Evolutionary conservation across 2,888 invertebrate species (phyloP), one percentile per base, ranked within the genome.

Genomic region (Troides oblongomaculatus): DNA sequence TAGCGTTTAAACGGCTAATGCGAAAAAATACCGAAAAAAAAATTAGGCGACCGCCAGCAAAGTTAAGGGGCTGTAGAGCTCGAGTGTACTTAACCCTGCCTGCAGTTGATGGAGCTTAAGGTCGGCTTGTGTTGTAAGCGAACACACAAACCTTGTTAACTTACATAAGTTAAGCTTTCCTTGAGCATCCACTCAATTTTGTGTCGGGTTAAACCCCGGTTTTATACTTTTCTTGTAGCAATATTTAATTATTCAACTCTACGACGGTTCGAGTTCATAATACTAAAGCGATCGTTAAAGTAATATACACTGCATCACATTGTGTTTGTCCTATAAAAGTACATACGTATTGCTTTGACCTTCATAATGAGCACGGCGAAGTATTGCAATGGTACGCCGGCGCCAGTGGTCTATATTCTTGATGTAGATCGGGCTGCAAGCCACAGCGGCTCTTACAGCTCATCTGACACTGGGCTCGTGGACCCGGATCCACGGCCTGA

Each of bases 61-160:
- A 70, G 62, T 64, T 66, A 30, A 46, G 56, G 66, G 60, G 64
- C 46, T 64, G 59, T 56, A 64, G 63, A 63, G 59, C 59, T 64
- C 30, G 63, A 70, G 66, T 43, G 66, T 46, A 67, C 70, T 70
- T 67, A 63, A 70, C 46, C 60, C 66, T 60, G 63, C 66, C 70
- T 70, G 70, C 65, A 61, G 57, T 58, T 66, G 62, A 66, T 66
- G 64, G 62, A 65, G 62, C 58, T 62, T 65, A 62, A 30, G 21
- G 21, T 36, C 8, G 21, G 23, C 18, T 21, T 23, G 66, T 62
- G 62, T 67, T 57, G 57, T 58, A 25, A 60, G 25, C 60, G 17
- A 36, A 36, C 18, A 60, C 60, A 60, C 60, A 60, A 60, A 60
- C 18, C 25, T 65, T 65, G 65, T 65, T 65, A 65, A 65, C 65